A percentile compares a stretch with the other conserved stretches of the same genome.
phyloP scores from a whole-genome alignment of 2,888 invertebrate genomes.

The Pilophorus perplexus region DNA sequence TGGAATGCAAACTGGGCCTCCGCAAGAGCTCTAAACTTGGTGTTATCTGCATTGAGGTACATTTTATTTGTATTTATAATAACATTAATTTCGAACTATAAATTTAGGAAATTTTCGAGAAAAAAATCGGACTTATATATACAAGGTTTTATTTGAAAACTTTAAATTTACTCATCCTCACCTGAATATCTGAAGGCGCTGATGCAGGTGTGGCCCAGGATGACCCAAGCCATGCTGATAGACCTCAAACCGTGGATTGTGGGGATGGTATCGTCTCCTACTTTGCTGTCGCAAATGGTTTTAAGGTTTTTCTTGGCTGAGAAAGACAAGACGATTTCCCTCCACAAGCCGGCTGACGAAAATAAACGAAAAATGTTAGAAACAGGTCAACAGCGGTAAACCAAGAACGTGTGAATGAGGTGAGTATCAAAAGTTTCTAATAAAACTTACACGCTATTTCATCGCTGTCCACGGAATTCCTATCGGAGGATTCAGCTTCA shows the following conservation, averaged over 20 bases:
- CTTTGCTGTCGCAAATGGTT: conserved; percentile 68
- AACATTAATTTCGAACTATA: not conserved
- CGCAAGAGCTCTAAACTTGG: conserved; percentile 66
- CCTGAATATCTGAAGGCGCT: conserved; percentile 73
- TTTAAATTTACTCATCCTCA: conserved; percentile 44
- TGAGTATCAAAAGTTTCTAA: not conserved
- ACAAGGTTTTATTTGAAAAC: too few species aligned
- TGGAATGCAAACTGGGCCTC: conserved; percentile 77
- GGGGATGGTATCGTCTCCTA: conserved; percentile 59
- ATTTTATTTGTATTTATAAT: too few species aligned
- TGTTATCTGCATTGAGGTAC: conserved; percentile 73
- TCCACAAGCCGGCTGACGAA: conserved; percentile 48
- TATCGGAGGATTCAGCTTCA: conserved; percentile 46
- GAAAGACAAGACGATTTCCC: conserved; percentile 68
- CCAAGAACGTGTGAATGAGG: too few species aligned
- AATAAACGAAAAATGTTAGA: not conserved
- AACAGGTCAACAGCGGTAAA: too few species aligned
- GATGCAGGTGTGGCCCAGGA: conserved; percentile 60
- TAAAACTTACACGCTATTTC: conserved; percentile 37
- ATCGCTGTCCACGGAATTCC: conserved; percentile 45
- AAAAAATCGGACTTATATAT: too few species aligned
- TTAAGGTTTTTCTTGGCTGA: conserved; percentile 71
- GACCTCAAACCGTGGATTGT: conserved; percentile 53
- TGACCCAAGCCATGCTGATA: conserved; percentile 69
- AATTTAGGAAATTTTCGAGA: not conserved